These are phyloP conservation scores for Hirtodrosophila cameraria DNA, from an alignment of 2,888 invertebrate species.

Conservation along the genomic window DNA sequence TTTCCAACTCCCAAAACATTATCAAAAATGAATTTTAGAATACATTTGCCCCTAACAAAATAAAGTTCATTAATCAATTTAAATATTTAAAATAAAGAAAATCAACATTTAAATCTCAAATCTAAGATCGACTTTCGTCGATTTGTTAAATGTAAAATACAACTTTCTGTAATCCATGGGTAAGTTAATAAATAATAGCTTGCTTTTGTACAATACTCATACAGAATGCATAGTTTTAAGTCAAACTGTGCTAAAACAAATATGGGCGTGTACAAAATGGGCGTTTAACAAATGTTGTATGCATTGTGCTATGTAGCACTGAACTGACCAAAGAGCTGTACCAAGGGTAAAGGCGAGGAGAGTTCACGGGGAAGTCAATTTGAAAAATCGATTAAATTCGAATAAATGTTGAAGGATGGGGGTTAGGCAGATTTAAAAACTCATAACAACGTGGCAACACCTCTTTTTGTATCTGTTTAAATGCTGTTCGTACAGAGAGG, in stretches of 20 bases:
- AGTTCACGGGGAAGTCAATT: conserved; percentile 59
- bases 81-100: no score
- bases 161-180: not conserved
- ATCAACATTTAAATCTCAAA: no score
- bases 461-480: conserved; percentile 67
- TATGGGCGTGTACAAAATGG: conserved; percentile 78
- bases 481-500: conserved; percentile 35
- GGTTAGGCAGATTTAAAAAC: conserved; percentile 81
- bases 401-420: conserved; percentile 80
- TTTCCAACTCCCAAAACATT: no score
- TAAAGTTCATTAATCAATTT: no score
- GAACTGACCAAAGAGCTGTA: conserved; percentile 33
- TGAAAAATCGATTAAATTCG: conserved; percentile 83
- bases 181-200: conserved; percentile 8
- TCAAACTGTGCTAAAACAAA: conserved; percentile 66
- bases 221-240: conserved; percentile 30
- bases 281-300: conserved; percentile 75
- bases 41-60: no score
- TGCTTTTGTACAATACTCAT: conserved; percentile 1
- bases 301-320: conserved; percentile 22
- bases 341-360: conserved; percentile 5
- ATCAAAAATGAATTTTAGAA: no score
- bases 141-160: conserved; percentile 6
- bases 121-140: no score
- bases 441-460: conserved; percentile 83